Base-by-base conservation (phyloP, 2,888 invertebrate genomes). In the Anoplius nigerrimus region DNA sequence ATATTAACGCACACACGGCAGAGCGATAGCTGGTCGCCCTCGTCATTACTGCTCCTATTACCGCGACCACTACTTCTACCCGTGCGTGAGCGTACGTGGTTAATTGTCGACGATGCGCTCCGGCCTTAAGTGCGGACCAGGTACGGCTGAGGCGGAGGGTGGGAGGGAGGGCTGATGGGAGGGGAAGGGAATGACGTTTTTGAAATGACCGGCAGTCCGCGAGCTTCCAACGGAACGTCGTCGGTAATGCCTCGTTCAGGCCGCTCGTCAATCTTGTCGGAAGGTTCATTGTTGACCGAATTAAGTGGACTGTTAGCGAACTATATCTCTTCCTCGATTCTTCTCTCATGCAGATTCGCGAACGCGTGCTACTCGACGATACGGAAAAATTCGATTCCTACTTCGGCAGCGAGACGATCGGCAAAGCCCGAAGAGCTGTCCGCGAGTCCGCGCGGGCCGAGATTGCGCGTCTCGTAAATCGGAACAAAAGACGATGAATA, bases 301-400 rank as follows among this genome's bases (percentile, higher is more conserved):
- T 65, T 72, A 73, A 73, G 73, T 62, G 53, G 72, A 73, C 72
- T 68, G 68, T 73, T 69, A 72, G 34, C 6, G 24, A 24, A 24
- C 24, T 24, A 24, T 24, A 24, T 24, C 24, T 24, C 24, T 24
- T 6, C 6, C 24, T 24, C 24, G 2, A 2, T 24, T 24, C 24
- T 2, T 24, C 24, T 24, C 24, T 24, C 24, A 24, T 6, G 24
- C 34, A 11, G 34, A 34, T 34, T 34, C 34, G 8, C 8, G 34
- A 34, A 34, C 11, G 8, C 8, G 8, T 1, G 1, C 1, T 34
- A 34, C 11, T 34, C 11, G 11, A n/a, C n/a, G n/a, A n/a, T n/a
- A n/a, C n/a, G n/a, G n/a, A n/a, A n/a, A n/a, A n/a, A n/a, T n/a
- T n/a, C n/a, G n/a, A n/a, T n/a, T n/a, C n/a, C n/a, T n/a, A n/a